These are phyloP conservation scores for Sternotherus odoratus DNA, from an alignment of 2,797 vertebrate genomes.

Conservation along the genomic window DNA sequence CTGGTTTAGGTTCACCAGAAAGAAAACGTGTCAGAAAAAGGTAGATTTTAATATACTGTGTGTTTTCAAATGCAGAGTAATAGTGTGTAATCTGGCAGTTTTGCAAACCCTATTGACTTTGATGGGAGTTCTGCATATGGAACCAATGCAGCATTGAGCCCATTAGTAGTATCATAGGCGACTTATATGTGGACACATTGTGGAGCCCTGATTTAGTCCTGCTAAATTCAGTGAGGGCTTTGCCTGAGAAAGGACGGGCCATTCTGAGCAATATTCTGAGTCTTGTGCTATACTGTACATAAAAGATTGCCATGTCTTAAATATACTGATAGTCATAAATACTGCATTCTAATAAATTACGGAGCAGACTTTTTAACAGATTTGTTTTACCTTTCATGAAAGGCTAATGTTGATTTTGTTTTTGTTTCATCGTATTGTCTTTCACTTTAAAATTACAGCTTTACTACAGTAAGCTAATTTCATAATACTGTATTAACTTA, in stretches of 20 bases:
- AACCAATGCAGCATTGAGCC: neutral
- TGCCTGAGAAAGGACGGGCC: conserved; percentile 17
- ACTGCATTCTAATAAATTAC: conserved; percentile 67
- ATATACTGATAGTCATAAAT: conserved; percentile 72
- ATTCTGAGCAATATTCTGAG: neutral
- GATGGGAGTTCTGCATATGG: neutral
- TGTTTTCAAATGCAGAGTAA: neutral
- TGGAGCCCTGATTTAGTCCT: neutral
- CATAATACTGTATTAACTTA: conserved; percentile 83
- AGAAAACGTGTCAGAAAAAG: neutral
- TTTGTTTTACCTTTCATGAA: conserved; percentile 79
- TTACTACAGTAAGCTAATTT: conserved; percentile 82
- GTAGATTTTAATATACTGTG: neutral
- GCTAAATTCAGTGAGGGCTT: neutral
- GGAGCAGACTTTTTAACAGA: conserved; percentile 72
- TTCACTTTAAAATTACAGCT: conserved; percentile 83
- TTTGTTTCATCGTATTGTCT: conserved; percentile 73
- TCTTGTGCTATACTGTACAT: neutral
- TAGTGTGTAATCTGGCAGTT: neutral
- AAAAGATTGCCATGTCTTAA: conserved; percentile 58
- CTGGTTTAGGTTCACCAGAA: neutral
- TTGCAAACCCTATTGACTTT: neutral
- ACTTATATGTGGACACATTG: neutral
- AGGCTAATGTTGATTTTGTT: conserved; percentile 80
- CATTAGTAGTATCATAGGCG: neutral